Evolutionary conservation across 2,113 vertebrate genomes (phyloP).

Genomic region (Paratilapia polleni): DNA sequence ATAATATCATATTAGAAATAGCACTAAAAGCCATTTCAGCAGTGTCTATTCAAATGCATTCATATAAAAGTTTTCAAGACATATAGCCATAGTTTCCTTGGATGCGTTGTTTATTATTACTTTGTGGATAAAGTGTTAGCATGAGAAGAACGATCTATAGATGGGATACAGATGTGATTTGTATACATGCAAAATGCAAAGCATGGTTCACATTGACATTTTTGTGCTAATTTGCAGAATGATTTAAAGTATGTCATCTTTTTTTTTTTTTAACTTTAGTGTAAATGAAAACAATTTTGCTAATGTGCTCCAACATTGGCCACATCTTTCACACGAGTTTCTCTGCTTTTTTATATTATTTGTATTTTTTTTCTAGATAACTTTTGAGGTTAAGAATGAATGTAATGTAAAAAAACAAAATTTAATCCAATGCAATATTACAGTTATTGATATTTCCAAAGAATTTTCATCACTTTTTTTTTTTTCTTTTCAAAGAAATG

Average conservation of each 20-base stretch:
- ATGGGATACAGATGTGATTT: background rate
- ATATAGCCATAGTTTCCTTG: background rate
- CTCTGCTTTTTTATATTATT: background rate
- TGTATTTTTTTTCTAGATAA: background rate
- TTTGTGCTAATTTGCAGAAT: constrained; percentile 22
- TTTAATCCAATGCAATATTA: constrained; percentile 56
- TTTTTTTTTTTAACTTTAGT: background rate
- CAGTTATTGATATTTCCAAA: constrained; percentile 59
- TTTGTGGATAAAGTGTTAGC: background rate
- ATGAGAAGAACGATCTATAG: background rate
- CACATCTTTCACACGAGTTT: background rate
- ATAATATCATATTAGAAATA: background rate
- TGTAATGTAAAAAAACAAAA: constrained; percentile 45
- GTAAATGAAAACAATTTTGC: background rate
- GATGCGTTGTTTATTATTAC: constrained; percentile 21
- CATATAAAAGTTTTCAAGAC: background rate
- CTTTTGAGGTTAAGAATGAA: constrained; percentile 49
- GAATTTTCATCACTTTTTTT: constrained; percentile 41
- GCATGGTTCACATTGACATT: background rate
- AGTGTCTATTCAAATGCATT: background rate
- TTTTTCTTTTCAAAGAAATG: background rate
- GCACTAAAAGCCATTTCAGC: constrained; percentile 19
- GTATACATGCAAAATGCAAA: background rate
- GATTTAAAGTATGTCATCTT: background rate
- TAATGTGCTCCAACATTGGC: background rate